Evolutionary conservation across 2,797 vertebrate species (phyloP), one percentile per base, ranked within the genome.

Genomic region (Propithecus perrieri): DNA sequence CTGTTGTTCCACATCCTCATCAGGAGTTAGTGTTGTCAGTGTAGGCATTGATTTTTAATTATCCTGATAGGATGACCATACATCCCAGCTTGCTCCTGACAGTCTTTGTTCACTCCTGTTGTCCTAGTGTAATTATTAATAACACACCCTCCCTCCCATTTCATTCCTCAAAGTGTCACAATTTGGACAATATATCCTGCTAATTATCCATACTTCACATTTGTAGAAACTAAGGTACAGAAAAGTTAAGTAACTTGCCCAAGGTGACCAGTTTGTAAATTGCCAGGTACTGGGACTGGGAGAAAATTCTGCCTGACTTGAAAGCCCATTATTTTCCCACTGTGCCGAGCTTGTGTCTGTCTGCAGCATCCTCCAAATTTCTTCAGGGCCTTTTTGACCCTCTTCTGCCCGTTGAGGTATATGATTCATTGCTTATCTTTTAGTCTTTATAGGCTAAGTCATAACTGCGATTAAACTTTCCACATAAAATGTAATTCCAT

Each of bases 401-500:
- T 92, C 59, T 1, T 30, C 86, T 85, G 9, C 22, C 28, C 15
- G 4, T 15, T 48, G 48, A 91, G 43, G 33, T 28, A 41, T 53
- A 87, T 69, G 55, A 94, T 50, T 89, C 72, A 72, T 63, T 91
- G 69, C 48, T 94, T 81, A 85, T 71, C 67, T 79, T 86, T 26
- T 13, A 85, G n/a, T 33, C 15, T 59, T 95, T 89, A 57, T 43
- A 80, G 65, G 35, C 46, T 94, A 89, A 95, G 59, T 88, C 69
- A 89, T 69, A 95, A 79, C 46, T 85, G 89, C 1, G 11, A 72
- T 91, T 94, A 85, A 80, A 76, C 26, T 85, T 89, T 78, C 20
- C n/a, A 24, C 50, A 86, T 57, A 93, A 86, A 91, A 78, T 46
- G 30, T 59, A 93, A 95, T 95, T 93, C 61, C 20, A 14, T 79